Conservation (phyloP, 2,797 vertebrate genomes). For the Arnoldichthys spilopterus region DNA sequence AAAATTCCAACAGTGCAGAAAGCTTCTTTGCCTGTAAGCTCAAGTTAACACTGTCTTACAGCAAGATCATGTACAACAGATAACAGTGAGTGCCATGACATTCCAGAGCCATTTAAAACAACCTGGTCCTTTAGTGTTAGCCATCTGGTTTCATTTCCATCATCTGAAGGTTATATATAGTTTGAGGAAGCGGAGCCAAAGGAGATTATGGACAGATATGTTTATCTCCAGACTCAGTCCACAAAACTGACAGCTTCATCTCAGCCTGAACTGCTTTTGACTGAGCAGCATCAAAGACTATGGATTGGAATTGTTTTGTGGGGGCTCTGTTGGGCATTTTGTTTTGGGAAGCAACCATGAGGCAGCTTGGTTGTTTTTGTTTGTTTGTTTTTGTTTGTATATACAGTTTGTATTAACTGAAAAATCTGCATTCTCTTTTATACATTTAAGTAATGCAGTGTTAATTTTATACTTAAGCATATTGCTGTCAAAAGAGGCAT, state of each 20-base stretch:
- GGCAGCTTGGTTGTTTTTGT: constrained; percentile 44
- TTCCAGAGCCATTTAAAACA: constrained; percentile 36
- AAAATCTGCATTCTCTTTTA: constrained; percentile 60
- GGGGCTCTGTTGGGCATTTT: constrained; percentile 50
- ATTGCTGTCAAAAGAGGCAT: constrained; percentile 74
- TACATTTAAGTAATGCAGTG: constrained; percentile 73
- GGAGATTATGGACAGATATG: not conserved
- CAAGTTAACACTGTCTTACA: not conserved
- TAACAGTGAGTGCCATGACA: constrained; percentile 24
- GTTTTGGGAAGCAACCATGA: constrained; percentile 63
- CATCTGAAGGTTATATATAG: not conserved
- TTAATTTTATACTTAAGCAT: constrained; percentile 80
- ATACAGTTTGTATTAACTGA: constrained; percentile 47
- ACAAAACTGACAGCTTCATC: not conserved
- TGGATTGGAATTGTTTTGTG: constrained; percentile 1
- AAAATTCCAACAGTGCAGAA: constrained; percentile 8
- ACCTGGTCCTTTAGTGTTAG: constrained; percentile 8
- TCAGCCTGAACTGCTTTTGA: constrained; percentile 23
- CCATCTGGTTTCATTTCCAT: constrained; percentile 5
- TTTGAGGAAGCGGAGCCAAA: not conserved
- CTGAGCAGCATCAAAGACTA: not conserved
- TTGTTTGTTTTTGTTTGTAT: constrained; percentile 39
- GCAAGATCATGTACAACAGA: not conserved
- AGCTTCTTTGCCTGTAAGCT: not conserved
- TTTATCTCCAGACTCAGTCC: not conserved